phyloP scores from a whole-genome alignment of 2,888 invertebrate genomes.

The Polylopha cassiicola region DNA sequence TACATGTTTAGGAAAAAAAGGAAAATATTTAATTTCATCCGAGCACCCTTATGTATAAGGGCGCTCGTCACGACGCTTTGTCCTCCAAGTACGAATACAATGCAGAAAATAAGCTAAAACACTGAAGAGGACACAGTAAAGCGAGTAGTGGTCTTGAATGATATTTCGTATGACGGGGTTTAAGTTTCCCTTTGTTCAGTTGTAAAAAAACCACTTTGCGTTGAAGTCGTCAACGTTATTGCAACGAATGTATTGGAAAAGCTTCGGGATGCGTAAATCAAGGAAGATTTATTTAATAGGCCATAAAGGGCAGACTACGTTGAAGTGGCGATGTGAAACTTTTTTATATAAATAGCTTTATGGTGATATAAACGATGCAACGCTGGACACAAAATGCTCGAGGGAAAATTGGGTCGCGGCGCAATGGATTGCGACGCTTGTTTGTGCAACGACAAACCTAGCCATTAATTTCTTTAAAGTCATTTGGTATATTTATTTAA shows the following conservation, averaged over 20 bases:
- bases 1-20: conserved; percentile 17
- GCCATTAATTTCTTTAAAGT: too few relatives aligned
- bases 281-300: conserved; percentile 44
- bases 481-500: too few relatives aligned
- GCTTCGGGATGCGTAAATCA: conserved; percentile 33
- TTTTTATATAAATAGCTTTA: conserved; percentile 9
- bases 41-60: conserved; percentile 10
- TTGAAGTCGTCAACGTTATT: conserved; percentile 15
- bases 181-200: too few relatives aligned
- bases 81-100: conserved; percentile 24
- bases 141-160: conserved; percentile 30
- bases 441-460: neutral
- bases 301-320: conserved; percentile 40
- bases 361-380: conserved; percentile 10
- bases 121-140: conserved; percentile 24
- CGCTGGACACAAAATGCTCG: conserved; percentile 4
- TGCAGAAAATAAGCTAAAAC: conserved; percentile 36
- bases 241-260: conserved; percentile 12
- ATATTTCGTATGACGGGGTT: conserved; percentile 40
- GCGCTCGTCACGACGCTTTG: conserved; percentile 21
- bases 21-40: conserved; percentile 17
- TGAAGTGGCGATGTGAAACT: conserved; percentile 22
- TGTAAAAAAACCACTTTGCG: conserved; percentile 5
- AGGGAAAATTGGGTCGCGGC: conserved; percentile 1
- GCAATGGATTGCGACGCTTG: neutral